These are phyloP conservation scores for Manduca sexta DNA, from an alignment of 1,140 invertebrate genomes.

Conservation along the genomic window DNA sequence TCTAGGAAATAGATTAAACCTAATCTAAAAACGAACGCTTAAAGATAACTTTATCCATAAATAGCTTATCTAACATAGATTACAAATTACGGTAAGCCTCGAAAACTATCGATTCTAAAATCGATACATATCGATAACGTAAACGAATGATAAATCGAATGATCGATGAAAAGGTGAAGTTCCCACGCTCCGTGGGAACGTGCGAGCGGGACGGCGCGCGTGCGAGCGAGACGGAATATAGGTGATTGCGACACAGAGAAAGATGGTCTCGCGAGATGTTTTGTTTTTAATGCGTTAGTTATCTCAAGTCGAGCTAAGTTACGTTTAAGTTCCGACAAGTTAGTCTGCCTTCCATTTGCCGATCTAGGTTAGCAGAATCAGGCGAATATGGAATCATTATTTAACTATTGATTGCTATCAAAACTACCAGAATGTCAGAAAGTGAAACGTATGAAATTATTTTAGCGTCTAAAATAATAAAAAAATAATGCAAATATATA, in stretches of 20 bases:
- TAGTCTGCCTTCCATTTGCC: no score
- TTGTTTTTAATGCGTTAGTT: neutral
- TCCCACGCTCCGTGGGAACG: slow-evolving; percentile 60
- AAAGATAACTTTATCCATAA: no score
- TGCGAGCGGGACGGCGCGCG: slow-evolving; percentile 9
- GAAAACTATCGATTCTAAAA: neutral
- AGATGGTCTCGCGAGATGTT: slow-evolving; percentile 9
- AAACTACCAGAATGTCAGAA: neutral
- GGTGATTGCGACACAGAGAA: slow-evolving; percentile 6
- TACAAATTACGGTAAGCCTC: no score
- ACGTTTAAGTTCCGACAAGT: neutral
- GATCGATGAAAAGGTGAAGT: slow-evolving; percentile 15
- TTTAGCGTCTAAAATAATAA: no score
- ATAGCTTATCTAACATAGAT: no score
- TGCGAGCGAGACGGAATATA: slow-evolving; percentile 4
- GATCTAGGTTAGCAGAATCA: neutral
- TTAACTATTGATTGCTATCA: neutral
- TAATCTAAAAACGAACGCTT: no score
- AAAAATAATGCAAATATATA: no score
- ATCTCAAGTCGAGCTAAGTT: neutral
- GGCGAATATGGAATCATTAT: no score
- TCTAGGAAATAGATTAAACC: no score
- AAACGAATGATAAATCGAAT: slow-evolving; percentile 5
- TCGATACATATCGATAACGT: slow-evolving; percentile 7
- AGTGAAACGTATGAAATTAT: neutral